These are phyloP conservation scores for Meghimatium bilineatum DNA, from an alignment of 2,888 invertebrate genomes.

Conservation along the genomic window DNA sequence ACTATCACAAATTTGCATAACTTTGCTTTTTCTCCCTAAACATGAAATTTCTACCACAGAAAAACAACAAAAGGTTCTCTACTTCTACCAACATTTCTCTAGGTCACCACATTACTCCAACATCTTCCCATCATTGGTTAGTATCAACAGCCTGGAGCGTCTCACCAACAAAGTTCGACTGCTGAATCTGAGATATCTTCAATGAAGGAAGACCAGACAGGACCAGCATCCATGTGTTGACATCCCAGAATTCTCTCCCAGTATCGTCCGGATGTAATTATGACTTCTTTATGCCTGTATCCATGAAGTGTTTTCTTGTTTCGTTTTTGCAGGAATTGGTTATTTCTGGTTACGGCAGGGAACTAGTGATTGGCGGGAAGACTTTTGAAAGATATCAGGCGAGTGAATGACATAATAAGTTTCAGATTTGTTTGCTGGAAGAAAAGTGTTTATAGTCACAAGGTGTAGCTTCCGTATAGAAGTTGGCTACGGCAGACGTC, in stretches of 20 bases:
- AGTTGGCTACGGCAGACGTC: too few relatives aligned
- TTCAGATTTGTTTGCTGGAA: too few relatives aligned
- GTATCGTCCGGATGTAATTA: slow-evolving; percentile 26
- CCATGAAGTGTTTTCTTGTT: not conserved
- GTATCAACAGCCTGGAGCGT: too few relatives aligned
- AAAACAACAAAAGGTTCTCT: not conserved
- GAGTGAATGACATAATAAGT: too few relatives aligned
- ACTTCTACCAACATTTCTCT: not conserved
- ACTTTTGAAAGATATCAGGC: too few relatives aligned
- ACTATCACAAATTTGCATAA: not conserved
- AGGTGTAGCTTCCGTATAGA: too few relatives aligned
- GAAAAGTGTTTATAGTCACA: too few relatives aligned
- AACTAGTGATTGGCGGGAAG: not conserved
- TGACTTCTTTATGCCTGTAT: slow-evolving; percentile 10
- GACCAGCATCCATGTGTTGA: not conserved
- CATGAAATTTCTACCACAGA: not conserved
- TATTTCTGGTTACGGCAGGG: slow-evolving; percentile 12
- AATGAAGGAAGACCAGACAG: slow-evolving; percentile 11
- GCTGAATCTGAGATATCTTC: not conserved
- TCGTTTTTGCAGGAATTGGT: slow-evolving; percentile 3
- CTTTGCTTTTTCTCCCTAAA: not conserved
- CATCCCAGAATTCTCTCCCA: slow-evolving; percentile 21
- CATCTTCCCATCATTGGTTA: not conserved
- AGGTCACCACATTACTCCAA: not conserved
- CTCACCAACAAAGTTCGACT: not conserved